Evolutionary conservation across 2,113 vertebrate species (phyloP).

Genomic region (Gallinago undulata): DNA sequence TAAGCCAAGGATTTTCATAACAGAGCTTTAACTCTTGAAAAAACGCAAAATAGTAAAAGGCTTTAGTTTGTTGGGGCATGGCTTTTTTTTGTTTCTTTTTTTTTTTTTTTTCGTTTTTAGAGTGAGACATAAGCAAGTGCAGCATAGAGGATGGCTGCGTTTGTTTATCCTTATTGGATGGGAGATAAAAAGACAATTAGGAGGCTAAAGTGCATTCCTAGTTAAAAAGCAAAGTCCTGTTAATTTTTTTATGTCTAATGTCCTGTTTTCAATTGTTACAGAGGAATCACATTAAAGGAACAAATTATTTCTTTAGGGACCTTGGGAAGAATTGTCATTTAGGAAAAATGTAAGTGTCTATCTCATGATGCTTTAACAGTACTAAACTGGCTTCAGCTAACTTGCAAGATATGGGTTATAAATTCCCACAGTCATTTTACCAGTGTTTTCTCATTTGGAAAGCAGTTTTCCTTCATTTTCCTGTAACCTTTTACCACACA

Average conservation of each 20-base stretch:
- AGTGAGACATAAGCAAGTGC: not conserved
- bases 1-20: not conserved
- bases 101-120: not conserved
- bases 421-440: not conserved
- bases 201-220: not conserved
- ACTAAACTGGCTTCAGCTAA: not conserved
- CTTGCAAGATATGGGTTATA: not conserved
- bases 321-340: not conserved
- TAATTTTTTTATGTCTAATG: not conserved
- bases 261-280: not conserved
- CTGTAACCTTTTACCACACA: not conserved
- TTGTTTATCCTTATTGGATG: not conserved
- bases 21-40: not conserved
- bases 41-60: not conserved
- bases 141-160: not conserved
- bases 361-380: not conserved
- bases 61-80: not conserved
- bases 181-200: not conserved
- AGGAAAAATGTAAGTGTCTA: not conserved
- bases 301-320: not conserved
- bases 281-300: not conserved
- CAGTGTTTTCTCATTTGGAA: not conserved
- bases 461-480: not conserved
- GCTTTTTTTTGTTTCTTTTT: too few species aligned
- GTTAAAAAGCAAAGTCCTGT: not conserved